Conservation (phyloP, 2,797 vertebrate genomes). For the Antennarius maculatus region DNA sequence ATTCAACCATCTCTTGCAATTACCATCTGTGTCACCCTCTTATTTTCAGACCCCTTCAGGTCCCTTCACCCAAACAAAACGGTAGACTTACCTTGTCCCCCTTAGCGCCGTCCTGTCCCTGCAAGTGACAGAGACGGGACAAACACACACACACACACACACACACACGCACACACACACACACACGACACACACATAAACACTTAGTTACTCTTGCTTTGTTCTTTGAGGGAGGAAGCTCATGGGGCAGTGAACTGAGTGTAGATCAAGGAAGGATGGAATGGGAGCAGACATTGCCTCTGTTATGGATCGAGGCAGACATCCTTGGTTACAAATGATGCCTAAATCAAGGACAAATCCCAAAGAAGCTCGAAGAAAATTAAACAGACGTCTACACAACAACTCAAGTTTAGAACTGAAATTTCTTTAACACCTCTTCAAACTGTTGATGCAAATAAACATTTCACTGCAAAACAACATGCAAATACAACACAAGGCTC, state of each 20-base stretch:
- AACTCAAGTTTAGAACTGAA: slow-evolving; percentile 21
- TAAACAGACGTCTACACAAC: slow-evolving; percentile 31
- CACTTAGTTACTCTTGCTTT: slow-evolving; percentile 69
- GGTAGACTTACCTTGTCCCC: slow-evolving; percentile 92
- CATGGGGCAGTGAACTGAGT: slow-evolving; percentile 65
- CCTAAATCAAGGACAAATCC: slow-evolving; percentile 72
- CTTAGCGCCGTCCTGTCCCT: slow-evolving; percentile 88
- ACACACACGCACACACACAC: slow-evolving; percentile 27
- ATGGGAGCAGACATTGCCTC: slow-evolving; percentile 76
- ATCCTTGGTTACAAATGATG: slow-evolving; percentile 71
- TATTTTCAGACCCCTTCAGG: slow-evolving; percentile 71
- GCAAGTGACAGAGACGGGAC: slow-evolving; percentile 66
- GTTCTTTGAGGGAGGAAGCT: slow-evolving; percentile 73
- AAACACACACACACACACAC: slow-evolving; percentile 26
- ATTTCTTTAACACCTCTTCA: slow-evolving; percentile 27
- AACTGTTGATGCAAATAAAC: slow-evolving; percentile 24
- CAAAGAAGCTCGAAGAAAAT: slow-evolving; percentile 62
- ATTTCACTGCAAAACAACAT: slow-evolving; percentile 14
- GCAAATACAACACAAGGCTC: slow-evolving; percentile 13
- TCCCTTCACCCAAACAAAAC: slow-evolving; percentile 76
- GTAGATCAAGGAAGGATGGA: slow-evolving; percentile 75
- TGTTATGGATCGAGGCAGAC: slow-evolving; percentile 72
- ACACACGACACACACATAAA: slow-evolving; percentile 41
- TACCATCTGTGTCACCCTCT: slow-evolving; percentile 74
- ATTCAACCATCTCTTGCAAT: slow-evolving; percentile 69